Base-by-base conservation (phyloP, 1,140 invertebrate species). In the Scaptomyza montana region DNA sequence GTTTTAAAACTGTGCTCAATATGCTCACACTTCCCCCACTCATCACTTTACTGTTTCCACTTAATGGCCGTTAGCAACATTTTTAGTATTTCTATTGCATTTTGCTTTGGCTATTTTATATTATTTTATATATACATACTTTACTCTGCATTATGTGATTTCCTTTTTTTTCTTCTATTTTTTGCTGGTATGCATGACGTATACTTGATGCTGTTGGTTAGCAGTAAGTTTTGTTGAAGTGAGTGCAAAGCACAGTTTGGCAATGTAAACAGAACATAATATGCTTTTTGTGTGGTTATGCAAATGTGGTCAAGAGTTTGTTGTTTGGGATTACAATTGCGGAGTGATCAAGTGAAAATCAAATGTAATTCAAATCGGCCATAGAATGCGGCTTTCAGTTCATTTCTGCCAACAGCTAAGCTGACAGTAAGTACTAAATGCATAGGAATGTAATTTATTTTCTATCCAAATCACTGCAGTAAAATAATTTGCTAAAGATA, bases 21-120 rank as follows among this genome's bases (percentile, higher is more conserved):
- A 49, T 41, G 46, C 30, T 25, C 51, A 55, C 39, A 41, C 39
- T 41, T n/a, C 39, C 12, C 33, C 33, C 33, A 8, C 33, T 9
- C 33, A 8, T 36, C 41, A 36, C 59, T 63, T 39, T 49, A 69
- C 71, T 65, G 45, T 65, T 64, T 69, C 55, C 71, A 74, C 75
- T 77, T 74, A 77, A 70, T 77, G 71, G 63, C 75, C 71, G 55
- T 70, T 77, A 61, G 75, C 71, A 77, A 65, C 56, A 61, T 74
- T 77, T 36, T 70, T 73, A 50, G 51, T 50, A 61, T 72, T 67
- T 73, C 50, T 28, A 65, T 60, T 72, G 55, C 50, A 63, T 60
- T 67, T 63, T 45, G 49, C 12, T 61, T 50, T 60, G 47, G 54
- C 54, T 49, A 61, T 68, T 73, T 59, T 50, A 57, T 56, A 62